Evolutionary conservation across 1,140 invertebrate species (phyloP).

Genomic region (Ceratitis capitata): DNA sequence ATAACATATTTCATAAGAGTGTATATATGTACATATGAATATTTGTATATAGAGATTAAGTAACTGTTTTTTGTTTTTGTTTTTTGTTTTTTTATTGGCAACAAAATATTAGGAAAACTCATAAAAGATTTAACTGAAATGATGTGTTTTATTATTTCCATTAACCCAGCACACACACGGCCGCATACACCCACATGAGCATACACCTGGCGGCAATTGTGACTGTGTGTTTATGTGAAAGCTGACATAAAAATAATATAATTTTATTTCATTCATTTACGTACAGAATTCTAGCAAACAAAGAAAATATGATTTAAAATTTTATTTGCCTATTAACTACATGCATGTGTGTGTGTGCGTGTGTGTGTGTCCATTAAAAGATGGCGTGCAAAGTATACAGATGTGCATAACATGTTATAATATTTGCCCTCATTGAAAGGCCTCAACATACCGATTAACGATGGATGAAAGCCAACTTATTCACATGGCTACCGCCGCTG

Average conservation of each 20-base stretch:
- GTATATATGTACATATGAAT: background rate
- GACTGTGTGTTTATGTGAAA: background rate
- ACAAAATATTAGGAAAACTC: background rate
- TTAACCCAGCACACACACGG: background rate
- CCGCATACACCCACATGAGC: background rate
- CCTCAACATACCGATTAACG: too few relatives aligned
- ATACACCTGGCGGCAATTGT: background rate
- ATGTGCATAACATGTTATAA: too few relatives aligned
- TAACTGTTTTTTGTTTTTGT: too few relatives aligned
- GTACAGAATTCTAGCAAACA: background rate
- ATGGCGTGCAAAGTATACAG: too few relatives aligned
- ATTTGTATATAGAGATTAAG: background rate
- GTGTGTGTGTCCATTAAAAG: background rate
- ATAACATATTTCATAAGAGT: background rate
- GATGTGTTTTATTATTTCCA: background rate
- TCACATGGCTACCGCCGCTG: too few relatives aligned
- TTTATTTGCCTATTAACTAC: background rate
- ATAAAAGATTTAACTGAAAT: conserved; percentile 1
- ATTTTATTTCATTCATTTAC: background rate
- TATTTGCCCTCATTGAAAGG: too few relatives aligned
- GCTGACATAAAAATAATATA: background rate
- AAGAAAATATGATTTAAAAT: conserved; percentile 3
- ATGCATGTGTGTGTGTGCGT: background rate
- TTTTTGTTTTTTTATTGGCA: too few relatives aligned
- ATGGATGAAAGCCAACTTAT: too few relatives aligned